Conservation (phyloP, 2,797 vertebrate genomes). For the Mico argentatus region DNA sequence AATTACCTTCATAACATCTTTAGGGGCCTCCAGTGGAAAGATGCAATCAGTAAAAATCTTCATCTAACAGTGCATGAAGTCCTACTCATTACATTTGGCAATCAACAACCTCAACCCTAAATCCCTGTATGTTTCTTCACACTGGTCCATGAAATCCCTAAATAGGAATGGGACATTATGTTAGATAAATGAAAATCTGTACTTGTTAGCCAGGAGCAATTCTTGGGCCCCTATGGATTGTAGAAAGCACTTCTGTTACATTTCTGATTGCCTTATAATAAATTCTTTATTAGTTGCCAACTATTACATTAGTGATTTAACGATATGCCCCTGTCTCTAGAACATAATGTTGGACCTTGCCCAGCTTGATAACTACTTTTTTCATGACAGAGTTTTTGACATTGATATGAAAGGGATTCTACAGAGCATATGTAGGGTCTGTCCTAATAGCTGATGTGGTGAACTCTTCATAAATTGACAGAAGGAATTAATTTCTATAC, state of each 20-base stretch:
- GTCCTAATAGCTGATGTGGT: neutral
- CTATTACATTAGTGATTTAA: conserved; percentile 55
- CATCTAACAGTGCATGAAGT: neutral
- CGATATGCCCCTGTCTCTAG: conserved; percentile 25
- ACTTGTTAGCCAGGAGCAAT: neutral
- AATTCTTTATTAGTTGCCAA: conserved; percentile 65
- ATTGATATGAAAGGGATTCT: conserved; percentile 35
- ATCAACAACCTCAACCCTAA: neutral
- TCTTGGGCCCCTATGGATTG: neutral
- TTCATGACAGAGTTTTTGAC: conserved; percentile 62
- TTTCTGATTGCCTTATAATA: conserved; percentile 33
- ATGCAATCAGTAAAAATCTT: neutral
- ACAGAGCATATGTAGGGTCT: conserved; percentile 25
- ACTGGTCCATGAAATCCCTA: neutral
- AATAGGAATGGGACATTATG: neutral
- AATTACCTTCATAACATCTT: neutral
- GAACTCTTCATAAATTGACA: conserved; percentile 47
- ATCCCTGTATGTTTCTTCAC: neutral
- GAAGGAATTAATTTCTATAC: conserved; percentile 13
- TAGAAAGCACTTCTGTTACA: conserved; percentile 1
- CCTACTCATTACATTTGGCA: neutral
- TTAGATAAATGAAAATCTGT: neutral
- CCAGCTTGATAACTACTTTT: conserved; percentile 35
- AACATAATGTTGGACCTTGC: conserved; percentile 58
- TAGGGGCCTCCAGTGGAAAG: neutral